Conservation (phyloP, 2,113 vertebrate species). For the Gymnarchus niloticus region DNA sequence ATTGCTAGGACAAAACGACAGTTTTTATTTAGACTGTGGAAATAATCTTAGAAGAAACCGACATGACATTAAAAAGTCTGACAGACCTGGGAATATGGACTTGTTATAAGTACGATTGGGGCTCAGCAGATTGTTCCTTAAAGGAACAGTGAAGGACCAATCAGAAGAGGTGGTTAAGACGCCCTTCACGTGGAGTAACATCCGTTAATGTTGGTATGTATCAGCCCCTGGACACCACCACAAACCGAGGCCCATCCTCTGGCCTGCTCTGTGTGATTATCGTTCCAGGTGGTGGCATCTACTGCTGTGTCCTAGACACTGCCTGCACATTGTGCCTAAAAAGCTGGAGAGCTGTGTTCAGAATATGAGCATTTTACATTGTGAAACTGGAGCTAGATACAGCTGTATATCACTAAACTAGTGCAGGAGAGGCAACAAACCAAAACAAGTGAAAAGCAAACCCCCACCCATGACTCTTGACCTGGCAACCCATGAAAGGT, state of each 20-base stretch:
- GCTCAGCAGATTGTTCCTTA: too few relatives aligned
- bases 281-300: not conserved
- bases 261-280: not conserved
- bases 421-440: not conserved
- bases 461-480: not conserved
- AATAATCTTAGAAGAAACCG: too few relatives aligned
- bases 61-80: too few relatives aligned
- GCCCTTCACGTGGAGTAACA: not conserved
- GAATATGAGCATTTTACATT: too few relatives aligned
- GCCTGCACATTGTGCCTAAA: not conserved
- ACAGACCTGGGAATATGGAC: too few relatives aligned
- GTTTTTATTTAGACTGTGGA: not conserved
- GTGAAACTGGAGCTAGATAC: not conserved
- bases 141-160: not conserved
- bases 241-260: not conserved
- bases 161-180: not conserved
- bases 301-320: not conserved
- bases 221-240: not conserved
- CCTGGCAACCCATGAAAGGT: too few relatives aligned
- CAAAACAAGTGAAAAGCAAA: not conserved
- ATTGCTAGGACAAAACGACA: not conserved
- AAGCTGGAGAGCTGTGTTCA: not conserved
- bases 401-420: not conserved
- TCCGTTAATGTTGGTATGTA: too few relatives aligned
- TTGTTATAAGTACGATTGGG: too few relatives aligned